Evolutionary conservation across 1,140 invertebrate genomes (phyloP).

Genomic region (Lysiphlebus fabarum): DNA sequence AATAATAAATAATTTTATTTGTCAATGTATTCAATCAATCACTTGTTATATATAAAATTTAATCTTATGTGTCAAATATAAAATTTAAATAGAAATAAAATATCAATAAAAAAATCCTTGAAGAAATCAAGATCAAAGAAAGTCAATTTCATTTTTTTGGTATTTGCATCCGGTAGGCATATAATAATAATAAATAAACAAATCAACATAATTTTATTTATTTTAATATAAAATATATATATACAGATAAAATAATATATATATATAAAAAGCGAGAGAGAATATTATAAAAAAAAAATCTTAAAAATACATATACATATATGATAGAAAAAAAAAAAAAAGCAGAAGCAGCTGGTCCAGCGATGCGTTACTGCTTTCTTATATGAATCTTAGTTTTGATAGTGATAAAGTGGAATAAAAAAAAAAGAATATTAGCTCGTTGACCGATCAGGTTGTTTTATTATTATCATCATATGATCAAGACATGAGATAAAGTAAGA

Average conservation of each 20-base stretch:
- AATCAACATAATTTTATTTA: not conserved
- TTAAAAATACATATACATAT: not conserved
- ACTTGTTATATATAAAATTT: too few relatives aligned
- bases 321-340: not conserved
- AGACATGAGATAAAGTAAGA: too few relatives aligned
- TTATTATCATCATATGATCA: too few relatives aligned
- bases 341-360: not conserved
- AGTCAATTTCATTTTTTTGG: slow-evolving; percentile 25
- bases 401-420: too few relatives aligned
- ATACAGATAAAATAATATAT: not conserved
- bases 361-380: not conserved
- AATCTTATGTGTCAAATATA: too few relatives aligned
- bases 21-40: too few relatives aligned
- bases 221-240: not conserved
- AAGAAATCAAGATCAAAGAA: slow-evolving; percentile 11
- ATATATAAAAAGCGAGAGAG: not conserved
- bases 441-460: too few relatives aligned
- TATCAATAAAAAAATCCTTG: not conserved
- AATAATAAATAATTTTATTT: too few relatives aligned
- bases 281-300: too few relatives aligned
- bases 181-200: not conserved
- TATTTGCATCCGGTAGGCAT: slow-evolving; percentile 24
- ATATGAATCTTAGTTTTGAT: not conserved
- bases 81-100: slow-evolving; percentile 2
- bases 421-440: too few relatives aligned